phyloP scores from a whole-genome alignment of 2,797 vertebrate species.

The Crocodylus rhombifer region DNA sequence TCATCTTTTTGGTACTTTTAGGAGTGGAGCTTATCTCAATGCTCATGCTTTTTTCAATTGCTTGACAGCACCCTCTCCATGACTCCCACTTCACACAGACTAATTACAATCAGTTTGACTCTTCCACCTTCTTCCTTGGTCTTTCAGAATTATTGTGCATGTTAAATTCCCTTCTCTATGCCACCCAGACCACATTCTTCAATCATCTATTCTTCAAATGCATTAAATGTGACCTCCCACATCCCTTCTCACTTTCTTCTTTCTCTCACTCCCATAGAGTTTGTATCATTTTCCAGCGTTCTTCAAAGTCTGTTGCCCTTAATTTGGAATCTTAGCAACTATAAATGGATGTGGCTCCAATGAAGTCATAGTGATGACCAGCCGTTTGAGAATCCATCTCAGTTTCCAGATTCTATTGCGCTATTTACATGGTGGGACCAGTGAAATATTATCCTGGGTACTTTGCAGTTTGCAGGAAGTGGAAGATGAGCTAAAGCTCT shows the following conservation, averaged over 20 bases:
- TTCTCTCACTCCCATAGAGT: not conserved
- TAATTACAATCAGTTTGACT: not conserved
- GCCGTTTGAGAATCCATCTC: not conserved
- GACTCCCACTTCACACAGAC: slow-evolving; percentile 1
- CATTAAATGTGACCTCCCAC: not conserved
- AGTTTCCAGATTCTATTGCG: not conserved
- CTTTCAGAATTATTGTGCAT: not conserved
- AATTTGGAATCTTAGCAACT: not conserved
- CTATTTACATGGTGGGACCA: not conserved
- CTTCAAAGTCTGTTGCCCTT: not conserved
- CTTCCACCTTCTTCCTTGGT: not conserved
- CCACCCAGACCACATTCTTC: slow-evolving; percentile 5
- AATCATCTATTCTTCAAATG: not conserved
- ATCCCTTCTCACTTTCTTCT: not conserved
- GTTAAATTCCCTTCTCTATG: slow-evolving; percentile 21
- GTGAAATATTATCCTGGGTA: not conserved
- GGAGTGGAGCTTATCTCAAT: slow-evolving; percentile 7
- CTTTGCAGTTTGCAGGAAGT: not conserved
- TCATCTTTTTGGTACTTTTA: not conserved
- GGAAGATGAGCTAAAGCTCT: not conserved
- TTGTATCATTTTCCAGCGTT: not conserved
- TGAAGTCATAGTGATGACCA: not conserved
- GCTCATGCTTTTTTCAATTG: not conserved
- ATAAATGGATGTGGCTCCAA: not conserved
- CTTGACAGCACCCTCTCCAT: not conserved